A percentile compares a stretch with the other conserved stretches of the same genome.
Conservation (phyloP, 2,113 vertebrate genomes). For the Typhlomys cinereus region DNA sequence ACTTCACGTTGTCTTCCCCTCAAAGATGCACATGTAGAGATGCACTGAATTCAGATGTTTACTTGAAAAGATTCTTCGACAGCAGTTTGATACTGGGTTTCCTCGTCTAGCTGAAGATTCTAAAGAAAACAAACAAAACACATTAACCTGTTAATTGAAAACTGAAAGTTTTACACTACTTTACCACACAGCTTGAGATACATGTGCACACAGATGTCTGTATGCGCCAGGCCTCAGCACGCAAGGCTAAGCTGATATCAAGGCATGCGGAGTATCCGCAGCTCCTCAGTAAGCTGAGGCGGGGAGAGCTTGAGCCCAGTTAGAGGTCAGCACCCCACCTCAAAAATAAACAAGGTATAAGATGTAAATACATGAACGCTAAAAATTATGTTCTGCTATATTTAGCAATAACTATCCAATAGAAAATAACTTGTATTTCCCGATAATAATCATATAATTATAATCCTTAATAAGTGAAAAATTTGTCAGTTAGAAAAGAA, state of each 20-base stretch:
- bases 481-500: conserved; percentile 23
- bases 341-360: neutral
- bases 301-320: neutral
- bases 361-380: neutral
- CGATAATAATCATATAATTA: neutral
- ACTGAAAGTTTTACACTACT: too few relatives aligned
- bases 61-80: too few relatives aligned
- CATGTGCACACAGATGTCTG: conserved; percentile 70
- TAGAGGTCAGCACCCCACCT: neutral
- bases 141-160: too few relatives aligned
- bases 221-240: conserved; percentile 72
- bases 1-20: conserved; percentile 72
- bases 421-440: neutral
- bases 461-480: neutral
- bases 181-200: too few relatives aligned
- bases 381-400: conserved; percentile 31
- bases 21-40: conserved; percentile 77
- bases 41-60: too few relatives aligned
- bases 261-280: neutral
- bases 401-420: conserved; percentile 19
- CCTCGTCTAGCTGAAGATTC: too few relatives aligned
- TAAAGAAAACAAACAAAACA: too few relatives aligned
- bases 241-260: neutral
- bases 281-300: neutral
- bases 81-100: too few relatives aligned